These are phyloP conservation scores for Brachystomella parvula DNA, from an alignment of 1,140 invertebrate species.

Conservation along the genomic window DNA sequence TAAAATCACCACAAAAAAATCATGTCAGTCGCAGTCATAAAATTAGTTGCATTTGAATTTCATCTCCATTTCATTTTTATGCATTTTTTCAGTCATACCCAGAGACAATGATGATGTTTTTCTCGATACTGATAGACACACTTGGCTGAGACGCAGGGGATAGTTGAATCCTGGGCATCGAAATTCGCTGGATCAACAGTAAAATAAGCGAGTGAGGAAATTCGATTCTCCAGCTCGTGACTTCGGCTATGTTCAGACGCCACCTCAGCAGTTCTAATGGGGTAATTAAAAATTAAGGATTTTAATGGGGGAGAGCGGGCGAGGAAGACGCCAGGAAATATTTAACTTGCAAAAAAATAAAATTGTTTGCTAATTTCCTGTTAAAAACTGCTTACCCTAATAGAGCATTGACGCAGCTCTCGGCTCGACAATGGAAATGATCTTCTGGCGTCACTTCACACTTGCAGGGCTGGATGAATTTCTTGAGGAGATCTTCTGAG, in stretches of 20 bases:
- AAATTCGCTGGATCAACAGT: slow-evolving; percentile 37
- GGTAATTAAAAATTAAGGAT: not conserved
- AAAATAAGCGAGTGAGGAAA: slow-evolving; percentile 36
- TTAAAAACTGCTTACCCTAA: slow-evolving; percentile 24
- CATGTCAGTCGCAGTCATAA: not conserved
- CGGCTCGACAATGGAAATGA: slow-evolving; percentile 36
- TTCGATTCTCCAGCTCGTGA: slow-evolving; percentile 36
- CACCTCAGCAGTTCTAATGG: slow-evolving; percentile 24
- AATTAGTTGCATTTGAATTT: too few species aligned
- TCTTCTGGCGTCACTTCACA: slow-evolving; percentile 33
- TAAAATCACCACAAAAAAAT: slow-evolving; percentile 42
- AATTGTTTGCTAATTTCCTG: too few species aligned
- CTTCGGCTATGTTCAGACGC: slow-evolving; percentile 34
- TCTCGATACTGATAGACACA: slow-evolving; percentile 70
- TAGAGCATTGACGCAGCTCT: slow-evolving; percentile 32
- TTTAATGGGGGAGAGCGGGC: not conserved
- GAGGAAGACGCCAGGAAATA: not conserved
- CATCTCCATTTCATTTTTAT: too few species aligned
- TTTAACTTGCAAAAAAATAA: not conserved
- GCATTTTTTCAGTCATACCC: too few species aligned
- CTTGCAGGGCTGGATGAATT: slow-evolving; percentile 33
- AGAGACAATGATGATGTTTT: slow-evolving; percentile 79
- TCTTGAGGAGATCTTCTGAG: slow-evolving; percentile 33
- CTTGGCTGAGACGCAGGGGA: slow-evolving; percentile 42
- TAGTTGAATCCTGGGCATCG: slow-evolving; percentile 38